Evolutionary conservation across 1,140 invertebrate species (phyloP), one percentile per base, ranked within the genome.

Genomic region (Charaxes varanes): DNA sequence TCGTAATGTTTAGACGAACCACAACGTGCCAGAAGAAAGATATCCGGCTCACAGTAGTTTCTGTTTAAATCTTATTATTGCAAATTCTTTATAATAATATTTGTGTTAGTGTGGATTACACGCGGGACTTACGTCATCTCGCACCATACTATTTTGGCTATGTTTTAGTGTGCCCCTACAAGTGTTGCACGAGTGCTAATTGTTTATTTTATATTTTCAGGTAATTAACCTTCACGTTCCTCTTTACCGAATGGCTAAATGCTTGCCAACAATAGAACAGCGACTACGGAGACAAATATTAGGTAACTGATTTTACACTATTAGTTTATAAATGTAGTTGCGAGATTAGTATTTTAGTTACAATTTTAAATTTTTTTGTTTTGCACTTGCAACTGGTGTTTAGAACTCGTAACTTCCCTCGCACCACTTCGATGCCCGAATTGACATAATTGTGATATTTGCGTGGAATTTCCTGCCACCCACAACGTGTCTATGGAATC

Each of bases 211-310:
- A 58, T 74, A 58, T 65, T 81, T 81, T 73, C 77, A 81, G 73
- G 77, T 81, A 81, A 81, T 73, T 79, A 81, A 72, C 72, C 70
- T 77, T 76, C 67, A 70, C 62, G 60, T 74, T 65, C 67, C 56
- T 71, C 62, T 61, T 67, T 62, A 63, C 51, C 60, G 57, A 63
- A 61, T 56, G 57, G 51, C 51, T 57, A 60, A 68, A 73, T 66
- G 68, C 54, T 80, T 81, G 71, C 73, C 77, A 55, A 53, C 62
- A 61, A 62, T 52, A 52, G 52, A 59, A 63, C 52, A 63, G 77
- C 76, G 66, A 81, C 72, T 78, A 51, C 54, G 49, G 55, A 59
- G 54, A 76, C 60, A 56, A 58, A 62, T 53, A 53, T 69, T 61
- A 53, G 49, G 50, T 65, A 66, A 68, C 30, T 34, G 41, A 33